Percentiles rank a stretch among this genome's conserved stretches.
phyloP scores from a whole-genome alignment of 2,113 vertebrate genomes.

The Thunnus thynnus region DNA sequence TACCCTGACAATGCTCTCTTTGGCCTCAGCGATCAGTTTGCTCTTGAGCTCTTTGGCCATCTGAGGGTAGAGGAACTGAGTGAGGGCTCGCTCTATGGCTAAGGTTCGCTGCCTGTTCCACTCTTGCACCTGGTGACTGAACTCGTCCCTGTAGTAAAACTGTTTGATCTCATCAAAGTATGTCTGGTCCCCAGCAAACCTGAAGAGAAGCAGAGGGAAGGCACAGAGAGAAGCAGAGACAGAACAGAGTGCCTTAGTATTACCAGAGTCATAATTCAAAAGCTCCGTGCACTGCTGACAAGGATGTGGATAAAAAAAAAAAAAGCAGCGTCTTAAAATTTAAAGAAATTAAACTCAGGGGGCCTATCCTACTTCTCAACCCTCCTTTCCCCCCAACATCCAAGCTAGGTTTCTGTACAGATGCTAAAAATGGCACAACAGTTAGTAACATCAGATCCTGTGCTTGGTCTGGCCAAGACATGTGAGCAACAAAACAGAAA shows the following conservation, averaged over 20 bases:
- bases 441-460: slow-evolving; percentile 17
- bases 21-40: slow-evolving; percentile 94
- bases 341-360: slow-evolving; percentile 27
- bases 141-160: slow-evolving; percentile 99
- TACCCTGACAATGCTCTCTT: slow-evolving; percentile 97
- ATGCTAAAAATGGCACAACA: slow-evolving; percentile 20
- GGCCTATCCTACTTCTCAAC: slow-evolving; percentile 51
- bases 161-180: slow-evolving; percentile 99
- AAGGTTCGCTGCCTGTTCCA: slow-evolving; percentile 97
- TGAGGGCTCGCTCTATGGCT: slow-evolving; percentile 94
- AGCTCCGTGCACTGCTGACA: neutral
- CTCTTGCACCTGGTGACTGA: slow-evolving; percentile 99
- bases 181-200: slow-evolving; percentile 94
- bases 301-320: slow-evolving; percentile 7
- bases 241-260: slow-evolving; percentile 3
- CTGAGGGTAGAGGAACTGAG: slow-evolving; percentile 97
- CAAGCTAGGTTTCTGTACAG: slow-evolving; percentile 24
- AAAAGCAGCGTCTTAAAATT: slow-evolving; percentile 10
- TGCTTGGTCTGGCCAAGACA: neutral
- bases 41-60: slow-evolving; percentile 99
- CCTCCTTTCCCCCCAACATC: slow-evolving; percentile 1
- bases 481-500: neutral
- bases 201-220: slow-evolving; percentile 64
- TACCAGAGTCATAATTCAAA: slow-evolving; percentile 29
- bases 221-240: neutral